Evolutionary conservation across 2,113 vertebrate species (phyloP).

Genomic region (Arothron firmamentum): DNA sequence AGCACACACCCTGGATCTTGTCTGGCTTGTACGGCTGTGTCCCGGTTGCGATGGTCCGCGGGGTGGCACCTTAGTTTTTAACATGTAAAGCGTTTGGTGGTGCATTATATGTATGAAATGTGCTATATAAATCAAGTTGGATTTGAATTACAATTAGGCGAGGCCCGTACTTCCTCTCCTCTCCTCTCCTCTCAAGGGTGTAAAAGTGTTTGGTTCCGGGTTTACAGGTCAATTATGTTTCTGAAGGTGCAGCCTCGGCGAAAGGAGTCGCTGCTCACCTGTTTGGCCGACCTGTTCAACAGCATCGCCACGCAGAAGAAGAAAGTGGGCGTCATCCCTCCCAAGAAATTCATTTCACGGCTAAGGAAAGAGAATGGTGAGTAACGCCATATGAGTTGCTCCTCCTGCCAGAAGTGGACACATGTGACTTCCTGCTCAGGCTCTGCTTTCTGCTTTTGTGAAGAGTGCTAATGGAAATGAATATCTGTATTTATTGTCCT

Average conservation of each 20-base stretch:
- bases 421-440: not conserved
- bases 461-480: too few relatives aligned
- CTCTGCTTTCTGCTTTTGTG: too few relatives aligned
- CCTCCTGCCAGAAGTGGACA: not conserved
- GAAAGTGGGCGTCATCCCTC: constrained; percentile 92
- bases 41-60: too few relatives aligned
- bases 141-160: too few relatives aligned
- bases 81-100: too few relatives aligned
- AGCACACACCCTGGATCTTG: too few relatives aligned
- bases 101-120: too few relatives aligned
- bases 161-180: too few relatives aligned
- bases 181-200: not conserved
- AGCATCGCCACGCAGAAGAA: constrained; percentile 93
- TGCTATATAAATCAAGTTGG: too few relatives aligned
- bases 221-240: not conserved
- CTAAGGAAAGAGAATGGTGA: constrained; percentile 90
- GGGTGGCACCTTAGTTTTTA: too few relatives aligned
- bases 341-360: constrained; percentile 90
- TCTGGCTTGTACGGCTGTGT: too few relatives aligned
- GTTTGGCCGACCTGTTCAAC: constrained; percentile 90
- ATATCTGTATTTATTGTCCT: not conserved
- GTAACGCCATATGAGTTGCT: not conserved
- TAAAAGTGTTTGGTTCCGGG: not conserved
- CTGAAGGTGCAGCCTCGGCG: constrained; percentile 81
- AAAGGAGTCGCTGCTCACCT: constrained; percentile 89